phyloP scores from a whole-genome alignment of 2,113 vertebrate genomes.

The Puntigrus tetrazona region DNA sequence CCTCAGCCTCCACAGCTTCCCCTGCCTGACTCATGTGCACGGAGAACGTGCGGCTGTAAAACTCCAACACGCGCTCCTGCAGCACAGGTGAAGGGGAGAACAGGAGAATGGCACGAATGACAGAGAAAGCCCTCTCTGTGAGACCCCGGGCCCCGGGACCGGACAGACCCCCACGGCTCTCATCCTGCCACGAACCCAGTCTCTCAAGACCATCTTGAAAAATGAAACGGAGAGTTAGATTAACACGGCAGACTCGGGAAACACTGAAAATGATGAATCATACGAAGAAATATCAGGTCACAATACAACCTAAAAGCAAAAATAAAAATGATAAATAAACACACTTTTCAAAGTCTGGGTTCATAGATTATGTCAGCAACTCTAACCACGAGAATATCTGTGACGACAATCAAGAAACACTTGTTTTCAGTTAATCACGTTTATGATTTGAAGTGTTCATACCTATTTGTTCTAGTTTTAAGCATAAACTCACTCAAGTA shows the following conservation, averaged over 20 bases:
- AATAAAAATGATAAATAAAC: not conserved
- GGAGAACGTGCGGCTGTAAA: slow-evolving; percentile 89
- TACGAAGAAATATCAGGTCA: not conserved
- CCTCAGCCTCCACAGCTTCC: slow-evolving; percentile 49
- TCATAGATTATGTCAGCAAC: no score
- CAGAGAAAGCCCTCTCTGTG: slow-evolving; percentile 84
- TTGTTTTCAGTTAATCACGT: no score
- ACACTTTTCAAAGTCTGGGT: no score
- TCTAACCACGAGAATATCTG: no score
- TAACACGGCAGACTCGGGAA: not conserved
- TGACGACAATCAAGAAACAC: no score
- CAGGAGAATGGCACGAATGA: slow-evolving; percentile 90
- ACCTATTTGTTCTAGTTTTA: no score
- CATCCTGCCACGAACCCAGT: slow-evolving; percentile 82
- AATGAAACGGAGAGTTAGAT: not conserved
- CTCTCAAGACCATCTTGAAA: slow-evolving; percentile 79
- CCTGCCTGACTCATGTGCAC: slow-evolving; percentile 87
- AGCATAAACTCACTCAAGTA: no score
- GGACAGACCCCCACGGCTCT: slow-evolving; percentile 61
- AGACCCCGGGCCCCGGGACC: slow-evolving; percentile 79
- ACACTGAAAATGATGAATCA: not conserved
- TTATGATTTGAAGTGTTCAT: no score
- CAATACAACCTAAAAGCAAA: not conserved
- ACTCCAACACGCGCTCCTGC: slow-evolving; percentile 85
- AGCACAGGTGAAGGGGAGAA: slow-evolving; percentile 85